phyloP scores from a whole-genome alignment of 2,888 invertebrate species.

The Amaurobius ferox region DNA sequence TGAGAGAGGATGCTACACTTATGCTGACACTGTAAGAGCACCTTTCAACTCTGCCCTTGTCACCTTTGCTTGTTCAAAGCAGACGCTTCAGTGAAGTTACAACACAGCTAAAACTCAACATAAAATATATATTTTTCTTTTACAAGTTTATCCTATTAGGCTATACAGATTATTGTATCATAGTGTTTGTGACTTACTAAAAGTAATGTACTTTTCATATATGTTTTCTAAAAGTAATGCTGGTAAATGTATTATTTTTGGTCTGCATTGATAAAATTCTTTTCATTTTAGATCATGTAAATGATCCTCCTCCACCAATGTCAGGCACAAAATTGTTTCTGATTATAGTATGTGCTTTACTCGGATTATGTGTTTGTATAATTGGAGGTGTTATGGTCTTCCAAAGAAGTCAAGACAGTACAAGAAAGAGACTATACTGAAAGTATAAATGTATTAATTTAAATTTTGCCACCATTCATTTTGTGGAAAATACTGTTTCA shows the following conservation, averaged over 20 bases:
- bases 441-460: neutral
- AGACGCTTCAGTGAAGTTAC: too few relatives aligned
- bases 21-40: too few relatives aligned
- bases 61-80: too few relatives aligned
- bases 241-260: neutral
- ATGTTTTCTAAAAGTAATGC: too few relatives aligned
- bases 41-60: too few relatives aligned
- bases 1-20: too few relatives aligned
- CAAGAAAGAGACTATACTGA: constrained; percentile 90
- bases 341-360: constrained; percentile 88
- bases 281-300: constrained; percentile 84
- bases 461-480: neutral
- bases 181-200: too few relatives aligned
- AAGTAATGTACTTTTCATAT: too few relatives aligned
- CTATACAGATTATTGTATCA: too few relatives aligned
- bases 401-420: constrained; percentile 92
- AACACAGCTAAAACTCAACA: too few relatives aligned
- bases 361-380: constrained; percentile 88
- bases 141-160: too few relatives aligned
- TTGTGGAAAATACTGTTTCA: neutral
- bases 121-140: too few relatives aligned
- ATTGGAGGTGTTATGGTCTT: constrained; percentile 95
- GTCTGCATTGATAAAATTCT: neutral
- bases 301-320: constrained; percentile 89
- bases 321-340: constrained; percentile 94